These are phyloP conservation scores for Didymodactylos carnosus DNA, from an alignment of 2,888 invertebrate species.

Conservation along the genomic window DNA sequence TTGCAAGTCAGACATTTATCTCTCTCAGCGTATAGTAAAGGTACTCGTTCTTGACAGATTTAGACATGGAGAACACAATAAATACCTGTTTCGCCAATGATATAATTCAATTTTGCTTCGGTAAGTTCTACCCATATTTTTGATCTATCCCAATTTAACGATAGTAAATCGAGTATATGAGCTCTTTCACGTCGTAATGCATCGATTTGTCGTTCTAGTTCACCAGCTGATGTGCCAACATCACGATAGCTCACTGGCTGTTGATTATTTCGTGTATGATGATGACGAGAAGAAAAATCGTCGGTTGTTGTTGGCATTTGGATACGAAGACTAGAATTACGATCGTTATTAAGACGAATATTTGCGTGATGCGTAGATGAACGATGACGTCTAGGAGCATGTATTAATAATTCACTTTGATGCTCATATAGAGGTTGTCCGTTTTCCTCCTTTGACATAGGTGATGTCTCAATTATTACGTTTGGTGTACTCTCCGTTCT, in stretches of 20 bases:
- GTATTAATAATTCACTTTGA: not conserved
- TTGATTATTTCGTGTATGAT: not conserved
- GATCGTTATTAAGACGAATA: too few species aligned
- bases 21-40: too few species aligned
- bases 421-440: too few species aligned
- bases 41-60: too few species aligned
- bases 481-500: not conserved
- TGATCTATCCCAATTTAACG: conserved; percentile 8
- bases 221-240: not conserved
- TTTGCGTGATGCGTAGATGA: not conserved
- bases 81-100: conserved; percentile 28
- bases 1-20: too few species aligned
- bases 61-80: too few species aligned
- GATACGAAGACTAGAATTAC: too few species aligned
- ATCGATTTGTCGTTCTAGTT: not conserved
- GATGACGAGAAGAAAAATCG: too few species aligned
- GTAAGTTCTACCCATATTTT: conserved; percentile 30
- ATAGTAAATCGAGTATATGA: conserved; percentile 3
- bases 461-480: too few species aligned
- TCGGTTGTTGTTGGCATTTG: too few species aligned
- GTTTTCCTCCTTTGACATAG: too few species aligned
- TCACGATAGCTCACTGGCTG: not conserved
- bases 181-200: not conserved
- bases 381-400: not conserved
- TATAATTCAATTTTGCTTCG: conserved; percentile 34